These are phyloP conservation scores for Hyposmocoma kahamanoa DNA, from an alignment of 1,140 invertebrate species.

Conservation along the genomic window DNA sequence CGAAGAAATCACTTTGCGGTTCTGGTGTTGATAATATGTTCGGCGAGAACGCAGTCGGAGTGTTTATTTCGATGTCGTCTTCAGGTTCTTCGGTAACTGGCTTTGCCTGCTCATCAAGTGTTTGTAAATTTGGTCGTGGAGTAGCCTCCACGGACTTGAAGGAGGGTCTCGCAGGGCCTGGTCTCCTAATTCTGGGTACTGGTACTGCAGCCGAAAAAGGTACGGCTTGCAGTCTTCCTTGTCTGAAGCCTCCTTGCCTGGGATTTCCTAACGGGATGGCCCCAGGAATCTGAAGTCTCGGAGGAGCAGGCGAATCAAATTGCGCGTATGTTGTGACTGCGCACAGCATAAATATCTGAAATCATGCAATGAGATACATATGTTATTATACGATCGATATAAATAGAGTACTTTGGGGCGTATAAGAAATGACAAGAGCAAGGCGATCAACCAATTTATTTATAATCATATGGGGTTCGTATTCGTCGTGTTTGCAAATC, in stretches of 20 bases:
- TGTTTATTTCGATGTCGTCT: slow-evolving; percentile 69
- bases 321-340: slow-evolving; percentile 66
- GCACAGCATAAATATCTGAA: slow-evolving; percentile 68
- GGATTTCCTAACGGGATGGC: slow-evolving; percentile 68
- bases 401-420: too few species aligned
- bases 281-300: slow-evolving; percentile 76
- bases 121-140: slow-evolving; percentile 66
- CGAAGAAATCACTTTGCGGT: slow-evolving; percentile 62
- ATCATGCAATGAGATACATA: too few species aligned
- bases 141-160: slow-evolving; percentile 72
- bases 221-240: slow-evolving; percentile 49
- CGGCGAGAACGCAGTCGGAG: slow-evolving; percentile 51
- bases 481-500: too few species aligned
- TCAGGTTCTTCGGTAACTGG: slow-evolving; percentile 75
- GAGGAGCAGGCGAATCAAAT: slow-evolving; percentile 67
- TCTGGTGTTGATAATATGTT: slow-evolving; percentile 54
- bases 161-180: slow-evolving; percentile 65
- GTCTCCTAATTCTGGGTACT: slow-evolving; percentile 64
- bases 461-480: too few species aligned
- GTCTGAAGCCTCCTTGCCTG: slow-evolving; percentile 57
- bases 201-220: slow-evolving; percentile 36
- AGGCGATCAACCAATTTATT: too few species aligned
- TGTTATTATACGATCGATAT: too few species aligned
- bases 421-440: too few species aligned
- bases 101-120: slow-evolving; percentile 71